phyloP scores from a whole-genome alignment of 2,797 vertebrate genomes.

The Lateolabrax maculatus region DNA sequence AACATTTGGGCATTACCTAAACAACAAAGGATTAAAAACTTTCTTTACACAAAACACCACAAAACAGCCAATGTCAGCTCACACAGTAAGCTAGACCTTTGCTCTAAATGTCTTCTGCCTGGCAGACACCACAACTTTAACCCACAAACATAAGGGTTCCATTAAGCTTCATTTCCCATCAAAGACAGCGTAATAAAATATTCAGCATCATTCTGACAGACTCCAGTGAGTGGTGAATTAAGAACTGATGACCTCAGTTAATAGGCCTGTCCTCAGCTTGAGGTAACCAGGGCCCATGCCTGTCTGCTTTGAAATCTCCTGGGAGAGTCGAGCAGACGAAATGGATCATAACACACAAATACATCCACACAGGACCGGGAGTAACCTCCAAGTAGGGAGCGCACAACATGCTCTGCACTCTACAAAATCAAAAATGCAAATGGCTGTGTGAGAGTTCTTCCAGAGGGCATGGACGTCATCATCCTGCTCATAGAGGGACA shows the following conservation, averaged over 20 bases:
- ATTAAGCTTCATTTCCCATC: slow-evolving; percentile 44
- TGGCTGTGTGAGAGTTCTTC: slow-evolving; percentile 46
- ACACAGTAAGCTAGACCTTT: background rate
- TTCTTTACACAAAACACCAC: background rate
- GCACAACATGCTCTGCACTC: slow-evolving; percentile 40
- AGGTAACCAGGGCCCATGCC: slow-evolving; percentile 34
- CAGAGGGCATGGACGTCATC: slow-evolving; percentile 46
- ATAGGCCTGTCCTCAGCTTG: slow-evolving; percentile 46
- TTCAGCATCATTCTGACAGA: slow-evolving; percentile 36
- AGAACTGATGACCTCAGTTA: slow-evolving; percentile 37
- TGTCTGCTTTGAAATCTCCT: slow-evolving; percentile 59
- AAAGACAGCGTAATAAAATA: slow-evolving; percentile 54
- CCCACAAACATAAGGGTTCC: slow-evolving; percentile 9
- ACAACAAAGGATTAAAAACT: background rate
- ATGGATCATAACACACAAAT: slow-evolving; percentile 55
- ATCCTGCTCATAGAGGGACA: slow-evolving; percentile 32
- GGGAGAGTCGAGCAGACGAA: slow-evolving; percentile 60
- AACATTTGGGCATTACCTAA: slow-evolving; percentile 6
- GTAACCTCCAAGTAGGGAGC: slow-evolving; percentile 56
- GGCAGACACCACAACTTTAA: slow-evolving; percentile 22
- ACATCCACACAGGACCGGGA: slow-evolving; percentile 23
- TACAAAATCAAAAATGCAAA: slow-evolving; percentile 74
- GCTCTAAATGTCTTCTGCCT: slow-evolving; percentile 17
- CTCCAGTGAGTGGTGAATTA: slow-evolving; percentile 28
- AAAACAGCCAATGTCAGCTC: background rate